Evolutionary conservation across 2,888 invertebrate species (phyloP).

Genomic region (Tachystola acroxantha): DNA sequence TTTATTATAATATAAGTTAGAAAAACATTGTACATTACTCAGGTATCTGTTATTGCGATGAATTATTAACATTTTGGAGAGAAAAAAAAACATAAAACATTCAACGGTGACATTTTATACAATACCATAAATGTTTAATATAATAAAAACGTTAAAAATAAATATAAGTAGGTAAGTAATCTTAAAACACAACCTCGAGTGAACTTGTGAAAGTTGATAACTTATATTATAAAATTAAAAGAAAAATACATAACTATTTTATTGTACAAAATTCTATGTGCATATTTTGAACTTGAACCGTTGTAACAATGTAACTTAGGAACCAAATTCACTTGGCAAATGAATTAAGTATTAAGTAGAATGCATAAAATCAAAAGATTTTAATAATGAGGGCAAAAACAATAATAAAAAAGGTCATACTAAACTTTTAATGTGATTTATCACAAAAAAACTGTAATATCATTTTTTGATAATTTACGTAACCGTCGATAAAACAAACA

Average conservation of each 20-base stretch:
- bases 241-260: not conserved
- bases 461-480: too few relatives aligned
- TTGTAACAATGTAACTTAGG: constrained; percentile 4
- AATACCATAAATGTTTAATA: constrained; percentile 10
- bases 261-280: constrained; percentile 3
- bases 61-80: constrained; percentile 22
- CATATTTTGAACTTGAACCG: constrained; percentile 15
- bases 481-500: too few relatives aligned
- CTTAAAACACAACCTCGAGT: constrained; percentile 68
- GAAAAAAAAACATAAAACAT: constrained; percentile 9
- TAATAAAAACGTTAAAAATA: constrained; percentile 14
- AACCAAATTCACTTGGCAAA: constrained; percentile 5
- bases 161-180: constrained; percentile 9
- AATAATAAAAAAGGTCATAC: too few relatives aligned
- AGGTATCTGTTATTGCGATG: not conserved
- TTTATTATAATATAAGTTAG: not conserved
- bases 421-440: too few relatives aligned
- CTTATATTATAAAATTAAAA: constrained; percentile 1
- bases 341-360: not conserved
- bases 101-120: constrained; percentile 3
- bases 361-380: too few relatives aligned
- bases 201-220: constrained; percentile 40
- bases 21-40: not conserved
- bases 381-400: too few relatives aligned
- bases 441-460: too few relatives aligned